These are phyloP conservation scores for Eristalinus sepulchralis DNA, from an alignment of 2,888 invertebrate genomes.

Conservation along the genomic window DNA sequence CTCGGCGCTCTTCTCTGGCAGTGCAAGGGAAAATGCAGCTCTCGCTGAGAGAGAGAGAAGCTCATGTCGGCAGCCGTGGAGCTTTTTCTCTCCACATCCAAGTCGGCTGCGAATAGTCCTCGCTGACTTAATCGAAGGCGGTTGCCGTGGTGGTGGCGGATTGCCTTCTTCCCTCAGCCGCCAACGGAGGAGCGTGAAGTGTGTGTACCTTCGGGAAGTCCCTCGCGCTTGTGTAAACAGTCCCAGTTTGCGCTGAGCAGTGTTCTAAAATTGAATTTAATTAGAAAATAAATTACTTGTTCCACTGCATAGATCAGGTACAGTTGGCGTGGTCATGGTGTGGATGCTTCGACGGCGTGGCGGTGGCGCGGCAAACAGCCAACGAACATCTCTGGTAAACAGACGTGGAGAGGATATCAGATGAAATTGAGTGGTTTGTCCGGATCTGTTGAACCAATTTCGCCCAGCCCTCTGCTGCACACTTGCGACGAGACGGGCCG, in stretches of 20 bases:
- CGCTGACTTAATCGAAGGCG: neutral
- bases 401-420: constrained; percentile 43
- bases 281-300: constrained; percentile 29
- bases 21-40: neutral
- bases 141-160: neutral
- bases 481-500: neutral
- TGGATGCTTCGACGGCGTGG: neutral
- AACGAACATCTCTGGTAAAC: constrained; percentile 35
- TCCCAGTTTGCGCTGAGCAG: constrained; percentile 9
- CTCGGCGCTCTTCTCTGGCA: neutral
- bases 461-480: neutral
- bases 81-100: constrained; percentile 1
- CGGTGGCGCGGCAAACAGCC: constrained; percentile 12
- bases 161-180: too few relatives aligned
- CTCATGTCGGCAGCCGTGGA: neutral
- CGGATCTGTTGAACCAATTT: constrained; percentile 26
- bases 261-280: constrained; percentile 30
- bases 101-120: neutral
- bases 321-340: neutral
- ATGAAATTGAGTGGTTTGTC: constrained; percentile 51
- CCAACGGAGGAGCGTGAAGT: neutral
- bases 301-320: neutral
- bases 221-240: constrained; percentile 6
- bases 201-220: too few relatives aligned
- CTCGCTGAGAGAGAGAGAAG: neutral